Percentiles rank a stretch among this genome's conserved stretches.
phyloP scores from a whole-genome alignment of 2,797 vertebrate genomes.

The Onychomys leucogaster region DNA sequence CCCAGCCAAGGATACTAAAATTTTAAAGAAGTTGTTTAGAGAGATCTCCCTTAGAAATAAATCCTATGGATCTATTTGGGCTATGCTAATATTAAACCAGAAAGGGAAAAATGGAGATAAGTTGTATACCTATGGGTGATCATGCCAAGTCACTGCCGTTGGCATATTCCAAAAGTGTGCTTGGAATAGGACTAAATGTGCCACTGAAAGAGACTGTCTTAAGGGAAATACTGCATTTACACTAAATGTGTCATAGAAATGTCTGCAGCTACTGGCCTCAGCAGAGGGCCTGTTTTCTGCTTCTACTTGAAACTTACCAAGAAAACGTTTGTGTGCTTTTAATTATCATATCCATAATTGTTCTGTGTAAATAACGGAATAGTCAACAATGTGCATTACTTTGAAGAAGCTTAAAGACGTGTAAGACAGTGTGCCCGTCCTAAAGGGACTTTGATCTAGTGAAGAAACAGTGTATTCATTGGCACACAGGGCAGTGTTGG shows the following conservation, averaged over 20 bases:
- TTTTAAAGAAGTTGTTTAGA: slow-evolving; percentile 22
- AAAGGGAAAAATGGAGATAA: not conserved
- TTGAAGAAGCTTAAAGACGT: not conserved
- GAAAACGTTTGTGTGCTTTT: slow-evolving; percentile 10
- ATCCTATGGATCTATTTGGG: not conserved
- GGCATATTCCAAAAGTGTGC: not conserved
- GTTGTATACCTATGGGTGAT: not conserved
- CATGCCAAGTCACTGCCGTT: not conserved
- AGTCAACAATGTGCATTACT: not conserved
- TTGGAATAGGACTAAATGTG: not conserved
- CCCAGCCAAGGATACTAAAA: not conserved
- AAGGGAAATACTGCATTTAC: slow-evolving; percentile 42
- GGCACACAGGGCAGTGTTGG: not conserved
- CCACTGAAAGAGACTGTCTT: not conserved
- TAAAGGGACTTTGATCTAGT: not conserved
- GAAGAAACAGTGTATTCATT: not conserved
- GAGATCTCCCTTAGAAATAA: slow-evolving; percentile 1
- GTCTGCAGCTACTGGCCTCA: not conserved
- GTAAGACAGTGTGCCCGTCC: not conserved
- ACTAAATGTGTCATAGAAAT: slow-evolving; percentile 7
- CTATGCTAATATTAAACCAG: not conserved
- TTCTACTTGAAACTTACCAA: not conserved
- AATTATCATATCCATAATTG: slow-evolving; percentile 3
- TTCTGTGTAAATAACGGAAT: slow-evolving; percentile 2
- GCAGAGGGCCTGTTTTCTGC: not conserved